These are phyloP conservation scores for Nothoprocta perdicaria DNA, from an alignment of 2,113 vertebrate species.

Conservation along the genomic window DNA sequence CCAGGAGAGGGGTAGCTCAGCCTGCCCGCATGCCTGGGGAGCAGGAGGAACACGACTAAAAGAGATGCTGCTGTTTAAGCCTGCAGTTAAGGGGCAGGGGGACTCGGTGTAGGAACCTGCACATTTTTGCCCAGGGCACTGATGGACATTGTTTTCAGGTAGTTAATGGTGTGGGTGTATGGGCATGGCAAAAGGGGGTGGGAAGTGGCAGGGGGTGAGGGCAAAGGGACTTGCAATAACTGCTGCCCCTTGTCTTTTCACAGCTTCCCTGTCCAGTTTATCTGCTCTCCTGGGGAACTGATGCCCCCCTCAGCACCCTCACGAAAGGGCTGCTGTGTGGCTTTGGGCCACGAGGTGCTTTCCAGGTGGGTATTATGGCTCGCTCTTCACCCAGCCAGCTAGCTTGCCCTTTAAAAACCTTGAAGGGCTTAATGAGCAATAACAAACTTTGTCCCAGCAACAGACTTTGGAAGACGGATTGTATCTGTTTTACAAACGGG, in stretches of 20 bases:
- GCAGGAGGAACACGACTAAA: neutral
- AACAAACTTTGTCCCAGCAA: slow-evolving; percentile 40
- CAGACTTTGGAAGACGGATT: slow-evolving; percentile 3
- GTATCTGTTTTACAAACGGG: neutral
- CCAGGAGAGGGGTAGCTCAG: neutral
- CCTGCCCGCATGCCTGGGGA: neutral
- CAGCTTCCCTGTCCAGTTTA: neutral
- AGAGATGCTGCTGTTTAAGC: neutral
- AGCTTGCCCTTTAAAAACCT: neutral
- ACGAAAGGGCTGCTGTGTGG: slow-evolving; percentile 2
- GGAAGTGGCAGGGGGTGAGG: neutral
- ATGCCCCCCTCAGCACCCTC: neutral
- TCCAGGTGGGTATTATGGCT: neutral
- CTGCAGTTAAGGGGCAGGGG: rapidly evolving
- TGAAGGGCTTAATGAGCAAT: neutral
- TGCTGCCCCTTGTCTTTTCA: slow-evolving; percentile 11
- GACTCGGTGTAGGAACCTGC: neutral
- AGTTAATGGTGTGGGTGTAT: neutral
- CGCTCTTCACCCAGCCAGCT: rapidly evolving
- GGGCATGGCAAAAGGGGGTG: slow-evolving; percentile 40
- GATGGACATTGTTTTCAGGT: slow-evolving; percentile 1
- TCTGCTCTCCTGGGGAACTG: slow-evolving; percentile 5
- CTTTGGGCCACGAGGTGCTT: slow-evolving; percentile 5
- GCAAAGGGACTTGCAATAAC: neutral
- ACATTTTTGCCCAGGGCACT: rapidly evolving